These are phyloP conservation scores for Pseudochaenichthys georgianus DNA, from an alignment of 2,797 vertebrate genomes.

Conservation along the genomic window DNA sequence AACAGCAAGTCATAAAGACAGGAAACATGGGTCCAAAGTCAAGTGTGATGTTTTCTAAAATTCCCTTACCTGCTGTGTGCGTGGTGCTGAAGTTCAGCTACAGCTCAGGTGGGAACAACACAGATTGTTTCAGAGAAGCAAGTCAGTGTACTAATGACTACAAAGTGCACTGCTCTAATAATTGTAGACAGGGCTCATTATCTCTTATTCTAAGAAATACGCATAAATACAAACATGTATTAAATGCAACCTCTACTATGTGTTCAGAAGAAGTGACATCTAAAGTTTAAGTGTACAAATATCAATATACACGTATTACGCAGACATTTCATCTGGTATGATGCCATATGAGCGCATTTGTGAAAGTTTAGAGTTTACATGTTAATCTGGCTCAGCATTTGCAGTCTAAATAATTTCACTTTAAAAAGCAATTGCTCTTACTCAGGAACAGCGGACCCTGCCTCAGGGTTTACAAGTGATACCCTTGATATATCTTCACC, in stretches of 20 bases:
- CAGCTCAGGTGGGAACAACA: too few relatives aligned
- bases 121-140: too few relatives aligned
- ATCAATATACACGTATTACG: not conserved
- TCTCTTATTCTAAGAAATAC: too few relatives aligned
- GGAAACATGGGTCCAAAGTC: not conserved
- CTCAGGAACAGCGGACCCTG: slow-evolving; percentile 12
- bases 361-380: not conserved
- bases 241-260: too few relatives aligned
- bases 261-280: too few relatives aligned
- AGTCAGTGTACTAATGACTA: too few relatives aligned
- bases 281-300: too few relatives aligned
- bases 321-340: not conserved
- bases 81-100: too few relatives aligned
- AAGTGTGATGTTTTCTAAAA: not conserved
- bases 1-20: not conserved
- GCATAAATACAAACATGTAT: too few relatives aligned
- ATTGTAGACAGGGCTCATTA: too few relatives aligned
- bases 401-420: not conserved
- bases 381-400: not conserved
- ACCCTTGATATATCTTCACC: not conserved
- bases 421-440: not conserved
- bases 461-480: not conserved
- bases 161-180: too few relatives aligned
- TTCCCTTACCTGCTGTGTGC: too few relatives aligned
- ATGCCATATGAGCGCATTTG: not conserved